Percentiles rank a stretch among this genome's conserved stretches.
Conservation (phyloP, 2,888 invertebrate genomes). For the Lepetodrilus schrolli region DNA sequence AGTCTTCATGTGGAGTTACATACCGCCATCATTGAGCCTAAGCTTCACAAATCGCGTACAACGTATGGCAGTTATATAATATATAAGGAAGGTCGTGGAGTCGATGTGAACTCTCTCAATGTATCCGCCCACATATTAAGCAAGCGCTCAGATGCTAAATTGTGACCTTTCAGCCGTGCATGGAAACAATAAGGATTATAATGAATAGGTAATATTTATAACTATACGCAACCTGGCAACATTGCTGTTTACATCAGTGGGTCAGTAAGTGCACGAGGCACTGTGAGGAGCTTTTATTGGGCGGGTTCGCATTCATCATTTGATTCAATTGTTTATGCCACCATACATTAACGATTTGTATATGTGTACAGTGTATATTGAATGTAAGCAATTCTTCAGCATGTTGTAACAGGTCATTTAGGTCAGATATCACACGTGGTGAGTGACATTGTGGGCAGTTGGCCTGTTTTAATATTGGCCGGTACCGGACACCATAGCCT, state of each 20-base stretch:
- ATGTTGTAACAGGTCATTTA: too few species aligned
- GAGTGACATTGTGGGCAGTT: too few species aligned
- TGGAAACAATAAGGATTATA: conserved; percentile 16
- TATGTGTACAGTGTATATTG: too few species aligned
- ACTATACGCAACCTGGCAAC: neutral
- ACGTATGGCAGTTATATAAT: neutral
- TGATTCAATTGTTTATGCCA: too few species aligned
- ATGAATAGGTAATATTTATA: neutral
- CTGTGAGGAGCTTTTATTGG: conserved; percentile 12
- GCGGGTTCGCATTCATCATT: conserved; percentile 7
- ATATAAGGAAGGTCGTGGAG: conserved; percentile 11
- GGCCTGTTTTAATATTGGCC: too few species aligned
- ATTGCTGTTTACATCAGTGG: neutral
- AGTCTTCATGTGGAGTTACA: too few species aligned
- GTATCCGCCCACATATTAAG: conserved; percentile 25
- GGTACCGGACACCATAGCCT: too few species aligned
- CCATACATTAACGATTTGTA: too few species aligned
- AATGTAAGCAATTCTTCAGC: too few species aligned
- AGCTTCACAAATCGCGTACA: neutral
- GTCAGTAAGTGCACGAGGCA: conserved; percentile 1
- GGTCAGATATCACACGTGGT: too few species aligned
- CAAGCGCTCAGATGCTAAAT: conserved; percentile 17
- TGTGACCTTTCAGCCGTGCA: conserved; percentile 17
- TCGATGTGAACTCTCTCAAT: neutral
- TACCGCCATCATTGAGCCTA: conserved; percentile 9